These are phyloP conservation scores for Ornithorhynchus anatinus DNA, from an alignment of 2,113 vertebrate species.

Conservation along the genomic window DNA sequence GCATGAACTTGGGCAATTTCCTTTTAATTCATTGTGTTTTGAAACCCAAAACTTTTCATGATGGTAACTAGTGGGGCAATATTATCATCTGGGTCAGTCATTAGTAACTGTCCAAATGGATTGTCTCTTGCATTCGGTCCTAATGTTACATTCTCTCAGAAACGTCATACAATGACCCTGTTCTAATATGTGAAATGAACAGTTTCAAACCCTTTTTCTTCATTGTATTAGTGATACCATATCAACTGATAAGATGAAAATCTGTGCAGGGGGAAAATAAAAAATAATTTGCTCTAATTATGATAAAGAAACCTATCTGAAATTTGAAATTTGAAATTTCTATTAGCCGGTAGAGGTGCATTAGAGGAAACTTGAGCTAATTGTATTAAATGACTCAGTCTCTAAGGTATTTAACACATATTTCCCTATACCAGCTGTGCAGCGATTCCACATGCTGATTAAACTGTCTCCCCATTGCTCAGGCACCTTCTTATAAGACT, in stretches of 20 bases:
- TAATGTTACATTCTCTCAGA: background rate
- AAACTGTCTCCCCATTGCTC: background rate
- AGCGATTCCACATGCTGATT: background rate
- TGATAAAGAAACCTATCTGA: background rate
- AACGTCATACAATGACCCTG: background rate
- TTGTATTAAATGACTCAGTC: background rate
- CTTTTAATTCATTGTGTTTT: too few species aligned
- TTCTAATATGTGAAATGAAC: background rate
- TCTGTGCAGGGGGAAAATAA: background rate
- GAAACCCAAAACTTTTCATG: too few species aligned
- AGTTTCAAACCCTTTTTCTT: background rate
- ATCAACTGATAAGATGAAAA: background rate
- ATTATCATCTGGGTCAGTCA: too few species aligned
- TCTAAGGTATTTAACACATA: background rate
- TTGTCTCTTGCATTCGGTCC: too few species aligned
- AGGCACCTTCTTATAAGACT: background rate
- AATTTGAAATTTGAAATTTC: background rate
- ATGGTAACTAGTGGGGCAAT: too few species aligned
- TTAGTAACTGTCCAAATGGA: too few species aligned
- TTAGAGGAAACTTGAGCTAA: slow-evolving; percentile 5
- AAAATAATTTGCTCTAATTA: background rate
- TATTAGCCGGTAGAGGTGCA: background rate
- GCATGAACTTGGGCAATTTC: too few species aligned
- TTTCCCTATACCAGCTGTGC: background rate
- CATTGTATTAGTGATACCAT: background rate